Evolutionary conservation across 2,888 invertebrate species (phyloP), one percentile per base, ranked within the genome.

Genomic region (Drosophila mayaguana): DNA sequence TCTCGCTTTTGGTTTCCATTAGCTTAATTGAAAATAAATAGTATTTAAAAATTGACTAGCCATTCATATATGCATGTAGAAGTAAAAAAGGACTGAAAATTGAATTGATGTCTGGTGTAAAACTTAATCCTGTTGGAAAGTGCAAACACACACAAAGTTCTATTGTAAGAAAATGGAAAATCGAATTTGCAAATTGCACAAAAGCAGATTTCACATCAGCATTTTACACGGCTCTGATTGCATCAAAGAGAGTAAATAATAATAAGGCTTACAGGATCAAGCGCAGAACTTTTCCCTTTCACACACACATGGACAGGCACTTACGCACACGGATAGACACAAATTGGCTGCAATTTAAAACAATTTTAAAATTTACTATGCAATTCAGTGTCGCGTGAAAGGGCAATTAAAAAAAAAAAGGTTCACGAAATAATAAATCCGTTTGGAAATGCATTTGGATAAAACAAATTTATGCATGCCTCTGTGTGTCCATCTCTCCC

Each of bases 371-470:
- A 81, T 78, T 81, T 71, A 63, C 67, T 69, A 46, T 53, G 60
- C 62, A 54, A 46, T 55, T 45, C 59, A 56, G 50, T n/a, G 69
- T 57, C 67, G 69, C 56, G 60, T 38, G 43, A 71, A 78, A 55
- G 63, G 64, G 59, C 67, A 72, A 75, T 81, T 80, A 80, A 81
- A 83, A 85, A 46, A 83, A 80, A 46, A 83, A 80, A 56, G 65
- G 61, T 72, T 66, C 70, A 66, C 78, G 80, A 85, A 83, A 84
- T 84, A 83, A 80, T 86, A 84, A 86, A 84, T 85, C 83, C 81
- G 71, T 64, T 77, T 62, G 63, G 57, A 48, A 67, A 60, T 68
- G 50, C 63, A 63, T 62, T 67, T 65, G 66, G 42, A 65, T 55
- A 42, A 53, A 51, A 54, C 55, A 63, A 61, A 67, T 64, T 56